Conservation (phyloP, 2,113 vertebrate species). For the Chloropsis cyanopogon region DNA sequence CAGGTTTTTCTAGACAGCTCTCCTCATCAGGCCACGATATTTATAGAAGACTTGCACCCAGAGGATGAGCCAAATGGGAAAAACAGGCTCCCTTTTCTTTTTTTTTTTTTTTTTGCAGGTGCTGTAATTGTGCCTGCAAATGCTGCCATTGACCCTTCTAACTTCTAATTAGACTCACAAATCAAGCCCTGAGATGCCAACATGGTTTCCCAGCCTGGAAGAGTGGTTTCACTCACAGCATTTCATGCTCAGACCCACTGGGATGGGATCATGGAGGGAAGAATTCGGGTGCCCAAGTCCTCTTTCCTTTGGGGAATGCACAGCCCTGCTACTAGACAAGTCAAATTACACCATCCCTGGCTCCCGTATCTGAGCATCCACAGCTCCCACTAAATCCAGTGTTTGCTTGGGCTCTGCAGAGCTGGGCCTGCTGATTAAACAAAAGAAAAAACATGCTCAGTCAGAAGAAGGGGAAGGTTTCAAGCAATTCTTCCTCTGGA, state of each 20-base stretch:
- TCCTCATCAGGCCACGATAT: neutral
- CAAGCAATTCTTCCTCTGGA: conserved; percentile 5
- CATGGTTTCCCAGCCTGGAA: neutral
- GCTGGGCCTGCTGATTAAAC: neutral
- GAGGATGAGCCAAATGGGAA: conserved; percentile 12
- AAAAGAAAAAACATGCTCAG: neutral
- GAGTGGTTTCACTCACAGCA: neutral
- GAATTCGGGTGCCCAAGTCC: neutral
- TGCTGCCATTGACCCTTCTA: conserved; percentile 12
- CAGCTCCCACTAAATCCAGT: neutral
- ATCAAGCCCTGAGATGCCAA: neutral
- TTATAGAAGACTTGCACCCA: neutral
- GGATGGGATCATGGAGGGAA: neutral
- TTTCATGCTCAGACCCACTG: neutral
- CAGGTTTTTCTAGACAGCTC: conserved; percentile 17
- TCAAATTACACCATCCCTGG: neutral
- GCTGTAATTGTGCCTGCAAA: conserved; percentile 19
- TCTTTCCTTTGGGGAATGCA: neutral
- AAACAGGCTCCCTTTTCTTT: neutral
- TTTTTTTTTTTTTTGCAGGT: neutral
- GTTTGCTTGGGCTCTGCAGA: neutral
- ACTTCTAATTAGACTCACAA: conserved; percentile 46
- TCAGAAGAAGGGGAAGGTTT: neutral
- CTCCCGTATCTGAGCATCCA: neutral
- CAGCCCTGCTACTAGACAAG: neutral